These are phyloP conservation scores for Anthopleura xanthogrammica DNA, from an alignment of 92 coral and sea anemone genomes.

Conservation along the genomic window DNA sequence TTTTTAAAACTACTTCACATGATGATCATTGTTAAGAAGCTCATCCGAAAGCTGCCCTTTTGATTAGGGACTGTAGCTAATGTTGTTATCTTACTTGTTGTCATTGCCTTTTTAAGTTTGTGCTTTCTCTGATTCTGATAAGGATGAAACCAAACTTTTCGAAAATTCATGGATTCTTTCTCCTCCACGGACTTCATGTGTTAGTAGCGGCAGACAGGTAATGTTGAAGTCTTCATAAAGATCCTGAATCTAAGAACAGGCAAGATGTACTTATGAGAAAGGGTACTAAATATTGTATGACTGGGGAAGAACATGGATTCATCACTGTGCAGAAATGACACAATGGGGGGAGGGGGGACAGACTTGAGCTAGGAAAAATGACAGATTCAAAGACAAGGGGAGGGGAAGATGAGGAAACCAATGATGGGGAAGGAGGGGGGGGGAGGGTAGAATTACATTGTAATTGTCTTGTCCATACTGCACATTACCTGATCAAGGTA, in stretches of 20 bases:
- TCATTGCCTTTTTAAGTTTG: not conserved
- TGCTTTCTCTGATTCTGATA: not conserved
- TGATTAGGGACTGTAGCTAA: not conserved
- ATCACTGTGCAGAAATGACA: too few relatives aligned
- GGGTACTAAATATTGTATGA: too few relatives aligned
- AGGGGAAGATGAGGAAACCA: not conserved
- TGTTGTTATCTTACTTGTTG: not conserved
- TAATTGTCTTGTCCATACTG: not conserved
- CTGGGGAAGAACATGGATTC: too few relatives aligned
- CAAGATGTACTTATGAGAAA: too few relatives aligned
- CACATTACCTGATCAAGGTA: slow-evolving; percentile 87
- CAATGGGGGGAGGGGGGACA: too few relatives aligned
- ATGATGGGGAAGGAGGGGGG: not conserved
- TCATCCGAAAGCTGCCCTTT: too few relatives aligned
- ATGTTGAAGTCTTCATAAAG: slow-evolving; percentile 96
- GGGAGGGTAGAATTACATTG: not conserved
- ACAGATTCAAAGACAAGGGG: too few relatives aligned
- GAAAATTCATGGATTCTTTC: slow-evolving; percentile 77
- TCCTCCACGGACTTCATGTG: slow-evolving; percentile 91
- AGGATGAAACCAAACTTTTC: slow-evolving; percentile 45
- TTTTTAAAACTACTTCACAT: too few relatives aligned
- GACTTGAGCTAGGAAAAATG: too few relatives aligned
- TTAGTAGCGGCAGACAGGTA: slow-evolving; percentile 77
- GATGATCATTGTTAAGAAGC: too few relatives aligned
- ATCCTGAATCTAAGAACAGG: slow-evolving; percentile 75